Base-by-base conservation (phyloP, 2,113 vertebrate species). In the Aspiorhynchus laticeps region DNA sequence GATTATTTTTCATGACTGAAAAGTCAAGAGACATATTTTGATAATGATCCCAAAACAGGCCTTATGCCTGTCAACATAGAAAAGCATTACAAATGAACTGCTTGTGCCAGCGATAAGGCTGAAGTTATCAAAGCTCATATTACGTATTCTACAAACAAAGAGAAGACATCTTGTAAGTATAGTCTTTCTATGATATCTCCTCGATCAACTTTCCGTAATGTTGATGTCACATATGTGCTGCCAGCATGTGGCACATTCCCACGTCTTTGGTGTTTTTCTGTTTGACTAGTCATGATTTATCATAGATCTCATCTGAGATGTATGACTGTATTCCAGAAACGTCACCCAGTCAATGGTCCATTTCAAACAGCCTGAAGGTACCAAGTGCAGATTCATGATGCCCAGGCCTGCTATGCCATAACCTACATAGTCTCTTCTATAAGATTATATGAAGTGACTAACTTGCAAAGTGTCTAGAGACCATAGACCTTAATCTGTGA, bases 351-450 rank as follows among this genome's bases (percentile, higher is more conserved):
- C 84, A 5, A 7, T 33, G 74, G 21, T 80, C 61, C 24, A 53
- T 85, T 85, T 78, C 38, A 78, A 51, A 79, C 11, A 28, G 74
- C 59, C 41, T 31, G 5, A 85, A 48, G 59, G 11, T 31, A 53
- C 82, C 28, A 3, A 9, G 26, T 65, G 74, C 59, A 48, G 73
- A 77, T 77, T 77, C 75, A 77, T 51, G 71, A 74, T 43, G 36
- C 11, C 19, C 36, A 74, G 36, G n/a, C 5, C 38, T 53, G 1
- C 43, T 31, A 78, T 53, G 75, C n/a, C 75, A 53, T 78, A 53
- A 19, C 21, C 69, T 43, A 74, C 5, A 7, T 6, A 41, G 21
- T 24, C 10, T 41, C 36, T 41, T 41, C 21, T 41, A 11, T 41
- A 41, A 41, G 36, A 41, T 41, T 36, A 76, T 46, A 46, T 48